These are phyloP conservation scores for Platycheirus albimanus DNA, from an alignment of 2,888 invertebrate genomes.

Conservation along the genomic window DNA sequence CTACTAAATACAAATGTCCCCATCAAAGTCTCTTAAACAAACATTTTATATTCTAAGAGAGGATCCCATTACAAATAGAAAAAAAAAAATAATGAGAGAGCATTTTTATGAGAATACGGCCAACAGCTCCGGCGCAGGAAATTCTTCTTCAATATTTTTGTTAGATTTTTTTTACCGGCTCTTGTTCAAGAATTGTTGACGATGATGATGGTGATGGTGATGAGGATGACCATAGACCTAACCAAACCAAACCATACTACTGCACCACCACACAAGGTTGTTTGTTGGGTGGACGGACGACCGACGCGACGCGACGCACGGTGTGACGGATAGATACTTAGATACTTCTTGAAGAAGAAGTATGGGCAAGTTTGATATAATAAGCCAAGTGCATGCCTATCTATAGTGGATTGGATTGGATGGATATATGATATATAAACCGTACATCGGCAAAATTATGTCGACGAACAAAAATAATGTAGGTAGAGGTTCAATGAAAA, in stretches of 20 bases:
- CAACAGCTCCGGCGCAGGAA: neutral
- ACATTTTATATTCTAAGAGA: conserved; percentile 30
- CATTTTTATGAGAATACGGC: neutral
- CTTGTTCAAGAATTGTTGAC: neutral
- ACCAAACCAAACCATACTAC: neutral
- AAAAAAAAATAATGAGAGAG: conserved; percentile 9
- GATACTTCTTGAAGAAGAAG: neutral
- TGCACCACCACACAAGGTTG: neutral
- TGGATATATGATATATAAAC: conserved; percentile 9
- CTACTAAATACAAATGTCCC: neutral
- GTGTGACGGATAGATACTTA: neutral
- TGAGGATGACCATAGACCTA: neutral
- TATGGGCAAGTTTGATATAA: too few relatives aligned
- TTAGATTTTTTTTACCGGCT: neutral
- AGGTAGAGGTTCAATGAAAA: conserved; percentile 23
- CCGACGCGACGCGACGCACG: too few relatives aligned
- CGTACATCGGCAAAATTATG: conserved; percentile 29
- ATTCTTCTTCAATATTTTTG: neutral
- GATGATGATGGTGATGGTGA: neutral
- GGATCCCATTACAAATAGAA: conserved; percentile 5
- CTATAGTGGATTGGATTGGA: neutral
- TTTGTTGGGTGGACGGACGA: neutral
- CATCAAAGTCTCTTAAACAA: neutral
- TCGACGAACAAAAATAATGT: conserved; percentile 6
- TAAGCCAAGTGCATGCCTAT: too few relatives aligned